A percentile compares a stretch with the other conserved stretches of the same genome.
Evolutionary conservation across 2,888 invertebrate species (phyloP).

Genomic region (Pachliopta kotzebuea): DNA sequence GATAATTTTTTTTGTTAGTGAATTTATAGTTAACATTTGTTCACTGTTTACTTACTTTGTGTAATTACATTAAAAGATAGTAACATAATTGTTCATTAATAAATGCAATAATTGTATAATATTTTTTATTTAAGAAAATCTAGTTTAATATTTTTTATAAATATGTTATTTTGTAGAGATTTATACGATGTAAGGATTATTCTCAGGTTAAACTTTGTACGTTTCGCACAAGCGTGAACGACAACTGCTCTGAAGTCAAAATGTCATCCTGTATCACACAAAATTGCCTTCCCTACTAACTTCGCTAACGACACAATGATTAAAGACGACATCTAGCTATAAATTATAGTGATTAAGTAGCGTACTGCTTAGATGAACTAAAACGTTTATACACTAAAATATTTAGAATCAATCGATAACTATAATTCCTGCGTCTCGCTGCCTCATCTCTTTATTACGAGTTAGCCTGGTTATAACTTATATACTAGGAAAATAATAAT

Average conservation of each 20-base stretch:
- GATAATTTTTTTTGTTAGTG: too few relatives aligned
- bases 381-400: not conserved
- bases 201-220: not conserved
- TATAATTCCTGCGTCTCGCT: not conserved
- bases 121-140: too few relatives aligned
- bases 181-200: not conserved
- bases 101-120: too few relatives aligned
- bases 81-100: too few relatives aligned
- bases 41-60: too few relatives aligned
- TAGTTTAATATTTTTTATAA: not conserved
- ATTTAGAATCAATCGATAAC: constrained; percentile 1
- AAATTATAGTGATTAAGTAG: constrained; percentile 9
- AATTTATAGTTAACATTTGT: too few relatives aligned
- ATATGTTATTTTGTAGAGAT: not conserved
- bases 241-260: constrained; percentile 4
- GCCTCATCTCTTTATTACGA: not conserved
- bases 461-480: not conserved
- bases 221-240: not conserved
- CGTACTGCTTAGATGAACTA: constrained; percentile 13
- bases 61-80: too few relatives aligned
- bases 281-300: constrained; percentile 15
- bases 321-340: constrained; percentile 17
- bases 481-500: not conserved
- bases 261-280: constrained; percentile 13
- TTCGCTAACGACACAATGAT: constrained; percentile 17